Evolutionary conservation across 2,888 invertebrate genomes (phyloP), one percentile per base, ranked within the genome.

Genomic region (Drosophila pegasa): DNA sequence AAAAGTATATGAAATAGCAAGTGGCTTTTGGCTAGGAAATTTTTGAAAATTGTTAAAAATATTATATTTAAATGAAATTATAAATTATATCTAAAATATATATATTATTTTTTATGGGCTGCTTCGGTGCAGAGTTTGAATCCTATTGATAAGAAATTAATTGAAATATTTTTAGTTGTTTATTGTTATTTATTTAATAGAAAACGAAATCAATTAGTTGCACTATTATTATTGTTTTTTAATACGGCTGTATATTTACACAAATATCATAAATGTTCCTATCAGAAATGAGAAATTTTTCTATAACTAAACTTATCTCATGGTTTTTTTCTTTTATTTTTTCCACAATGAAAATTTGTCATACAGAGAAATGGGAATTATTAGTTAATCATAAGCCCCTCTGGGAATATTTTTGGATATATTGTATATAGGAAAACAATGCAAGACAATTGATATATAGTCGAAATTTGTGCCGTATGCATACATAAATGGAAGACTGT

Each of bases 401-500:
- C 16, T 45, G 41, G n/a, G 22, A 9, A 43, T 27, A 27, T 16
- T 25, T 45, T 9, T n/a, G 2, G 2, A 10, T 37, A 37, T 18
- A n/a, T 18, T n/a, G 3, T 41, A 22, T 22, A 20, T 6, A 22
- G 14, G 14, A 41, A 41, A n/a, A n/a, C n/a, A n/a, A n/a, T n/a
- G n/a, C n/a, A n/a, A n/a, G n/a, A n/a, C n/a, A n/a, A n/a, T n/a
- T n/a, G n/a, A n/a, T n/a, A n/a, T n/a, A n/a, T n/a, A n/a, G n/a
- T 7, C 14, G 12, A 27, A 1, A 1, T 56, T 57, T 7, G 14
- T 41, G 6, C 8, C 18, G 6, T 61, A 16, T 25, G 37, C 37
- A 27, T 31, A 70, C 50, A 48, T 56, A 31, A 56, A 9, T 47
- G 6, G 18, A 9, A 4, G 10, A 56, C 50, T 40, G 38, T 70